These are phyloP conservation scores for Thera obeliscata DNA, from an alignment of 2,888 invertebrate species.

Conservation along the genomic window DNA sequence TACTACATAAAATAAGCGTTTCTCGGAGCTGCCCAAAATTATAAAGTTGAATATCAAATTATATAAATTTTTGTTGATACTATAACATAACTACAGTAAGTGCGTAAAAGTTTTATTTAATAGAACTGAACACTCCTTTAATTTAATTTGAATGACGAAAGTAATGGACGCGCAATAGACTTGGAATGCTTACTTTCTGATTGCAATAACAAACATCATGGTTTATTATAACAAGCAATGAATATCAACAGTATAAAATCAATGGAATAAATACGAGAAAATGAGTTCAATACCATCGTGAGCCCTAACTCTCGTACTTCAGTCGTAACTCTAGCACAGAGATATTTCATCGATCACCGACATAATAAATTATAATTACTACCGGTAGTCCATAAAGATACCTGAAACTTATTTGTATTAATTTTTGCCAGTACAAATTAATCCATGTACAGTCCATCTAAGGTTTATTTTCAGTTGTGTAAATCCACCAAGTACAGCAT, in stretches of 20 bases:
- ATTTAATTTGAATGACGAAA: background rate
- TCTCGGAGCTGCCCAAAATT: background rate
- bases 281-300: slow-evolving; percentile 31
- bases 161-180: background rate
- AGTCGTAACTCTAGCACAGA: slow-evolving; percentile 32
- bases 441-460: background rate
- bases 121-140: background rate
- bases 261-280: slow-evolving; percentile 21
- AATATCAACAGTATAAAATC: slow-evolving; percentile 12
- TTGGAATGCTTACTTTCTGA: background rate
- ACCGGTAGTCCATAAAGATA: slow-evolving; percentile 1
- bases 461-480: slow-evolving; percentile 1
- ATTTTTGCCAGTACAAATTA: background rate
- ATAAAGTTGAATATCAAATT: background rate
- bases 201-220: slow-evolving; percentile 1
- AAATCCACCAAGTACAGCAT: background rate
- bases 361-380: slow-evolving; percentile 9
- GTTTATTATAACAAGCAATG: background rate
- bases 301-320: slow-evolving; percentile 20
- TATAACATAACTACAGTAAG: no score
- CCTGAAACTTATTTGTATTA: background rate
- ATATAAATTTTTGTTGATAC: background rate
- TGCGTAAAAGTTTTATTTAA: no score
- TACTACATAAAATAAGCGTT: background rate
- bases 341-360: slow-evolving; percentile 10